These are phyloP conservation scores for Heterocephalus glaber DNA, from an alignment of 2,113 vertebrate species.

Conservation along the genomic window DNA sequence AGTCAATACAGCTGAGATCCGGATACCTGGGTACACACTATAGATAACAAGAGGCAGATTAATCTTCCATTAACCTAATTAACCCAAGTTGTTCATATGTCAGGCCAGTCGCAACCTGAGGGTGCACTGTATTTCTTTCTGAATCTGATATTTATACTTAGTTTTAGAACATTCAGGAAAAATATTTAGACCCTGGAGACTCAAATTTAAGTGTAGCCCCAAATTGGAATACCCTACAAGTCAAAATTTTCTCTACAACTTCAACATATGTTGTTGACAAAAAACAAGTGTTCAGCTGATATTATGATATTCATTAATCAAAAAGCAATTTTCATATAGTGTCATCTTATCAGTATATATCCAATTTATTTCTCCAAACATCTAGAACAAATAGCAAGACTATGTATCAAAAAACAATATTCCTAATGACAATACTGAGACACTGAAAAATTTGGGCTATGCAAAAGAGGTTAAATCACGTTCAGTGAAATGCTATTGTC, in stretches of 20 bases:
- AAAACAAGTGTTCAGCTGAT: neutral
- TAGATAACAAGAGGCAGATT: too few species aligned
- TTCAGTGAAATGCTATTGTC: neutral
- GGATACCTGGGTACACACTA: too few species aligned
- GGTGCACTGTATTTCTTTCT: neutral
- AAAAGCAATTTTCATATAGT: slow-evolving; percentile 29
- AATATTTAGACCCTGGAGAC: neutral
- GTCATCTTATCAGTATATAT: neutral
- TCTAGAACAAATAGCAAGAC: neutral
- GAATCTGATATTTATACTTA: neutral
- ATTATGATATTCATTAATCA: neutral
- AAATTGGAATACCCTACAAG: neutral
- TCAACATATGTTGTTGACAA: neutral
- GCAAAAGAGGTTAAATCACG: neutral
- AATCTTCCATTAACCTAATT: too few species aligned
- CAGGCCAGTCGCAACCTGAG: too few species aligned
- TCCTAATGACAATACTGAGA: neutral
- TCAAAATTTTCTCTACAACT: neutral
- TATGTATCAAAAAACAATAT: neutral
- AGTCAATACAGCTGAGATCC: too few species aligned
- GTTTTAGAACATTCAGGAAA: neutral
- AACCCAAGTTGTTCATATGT: too few species aligned
- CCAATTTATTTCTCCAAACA: slow-evolving; percentile 16
- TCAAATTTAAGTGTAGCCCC: neutral
- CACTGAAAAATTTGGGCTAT: neutral